Base-by-base conservation (phyloP, 2,888 invertebrate species). In the Lissocephala sabroskyi region DNA sequence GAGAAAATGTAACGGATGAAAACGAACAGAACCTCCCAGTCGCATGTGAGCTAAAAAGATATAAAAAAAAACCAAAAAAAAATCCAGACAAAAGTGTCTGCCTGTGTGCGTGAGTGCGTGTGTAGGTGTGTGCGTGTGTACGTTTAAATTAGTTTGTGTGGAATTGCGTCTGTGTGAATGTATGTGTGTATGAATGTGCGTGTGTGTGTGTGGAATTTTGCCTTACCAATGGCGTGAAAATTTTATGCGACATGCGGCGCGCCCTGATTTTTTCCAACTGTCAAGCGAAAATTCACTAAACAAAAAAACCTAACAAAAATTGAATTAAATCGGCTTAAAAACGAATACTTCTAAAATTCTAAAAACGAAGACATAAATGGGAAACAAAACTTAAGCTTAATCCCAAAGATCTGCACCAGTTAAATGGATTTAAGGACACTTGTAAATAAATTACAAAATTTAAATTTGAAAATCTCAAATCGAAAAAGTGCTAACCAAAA, bases 1-100 rank as follows among this genome's bases (percentile, higher is more conserved):
- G 68, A 62, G 66, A 66, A 64, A 62, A 54, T 63, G 62, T 68
- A 58, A 63, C 64, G 74, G 57, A 59, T 52, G 56, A 52, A 55
- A 62, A 56, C 54, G 52, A 6, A n/a, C n/a, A n/a, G n/a, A 30
- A 17, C n/a, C 28, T 36, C 36, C 9, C 3, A 19, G 16, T 32
- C n/a, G 28, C 26, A 16, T 29, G 29, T 5, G 10, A 17, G 18
- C 11, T 16, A 13, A 17, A 36, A 36, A 36, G 10, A 36, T 5
- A 11, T 32, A 13, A 39, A 37, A 18, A 23, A 23, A 5, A 23
- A 5, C 5, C 16, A 10, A 62, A 70, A 57, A 59, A 60, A 57
- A 52, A 30, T 44, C 19, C 52, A 60, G 49, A 55, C 55, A 66
- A 57, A 54, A 50, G 45, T 59, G 56, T 40, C 45, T 62, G 44